Evolutionary conservation across 2,888 invertebrate species (phyloP).

Genomic region (Chymomyza procnemis): DNA sequence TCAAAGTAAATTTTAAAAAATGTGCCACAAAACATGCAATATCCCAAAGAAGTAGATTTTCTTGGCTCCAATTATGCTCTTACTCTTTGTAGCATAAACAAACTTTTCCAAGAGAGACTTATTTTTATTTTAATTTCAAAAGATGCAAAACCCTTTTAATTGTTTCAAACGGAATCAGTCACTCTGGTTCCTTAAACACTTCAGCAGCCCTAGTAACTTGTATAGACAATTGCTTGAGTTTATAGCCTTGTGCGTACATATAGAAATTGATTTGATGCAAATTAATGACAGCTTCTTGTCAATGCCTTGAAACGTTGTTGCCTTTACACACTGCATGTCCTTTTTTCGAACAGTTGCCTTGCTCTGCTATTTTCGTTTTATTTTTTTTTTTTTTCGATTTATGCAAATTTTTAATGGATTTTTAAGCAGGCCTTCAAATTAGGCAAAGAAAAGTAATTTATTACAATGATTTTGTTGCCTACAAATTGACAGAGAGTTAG

Average conservation of each 20-base stretch:
- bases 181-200: background rate
- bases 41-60: too few relatives aligned
- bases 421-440: constrained; percentile 73
- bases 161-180: background rate
- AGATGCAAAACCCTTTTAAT: too few relatives aligned
- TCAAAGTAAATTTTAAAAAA: too few relatives aligned
- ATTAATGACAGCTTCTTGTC: constrained; percentile 72
- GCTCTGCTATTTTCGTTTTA: too few relatives aligned
- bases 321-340: background rate
- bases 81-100: too few relatives aligned
- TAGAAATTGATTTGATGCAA: constrained; percentile 70
- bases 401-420: constrained; percentile 75
- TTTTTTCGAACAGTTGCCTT: background rate
- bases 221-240: background rate
- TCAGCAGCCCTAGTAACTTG: background rate
- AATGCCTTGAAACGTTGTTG: constrained; percentile 27
- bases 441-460: constrained; percentile 65
- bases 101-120: too few relatives aligned
- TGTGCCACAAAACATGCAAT: too few relatives aligned
- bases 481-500: constrained; percentile 38
- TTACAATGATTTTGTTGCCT: constrained; percentile 53
- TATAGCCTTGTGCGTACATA: background rate
- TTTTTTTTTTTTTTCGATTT: constrained; percentile 52
- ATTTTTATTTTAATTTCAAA: too few relatives aligned
- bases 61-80: too few relatives aligned